Evolutionary conservation across 37 sponge, comb jelly and placozoan species (phyloP).

Genomic region (Spongilla lacustris): DNA sequence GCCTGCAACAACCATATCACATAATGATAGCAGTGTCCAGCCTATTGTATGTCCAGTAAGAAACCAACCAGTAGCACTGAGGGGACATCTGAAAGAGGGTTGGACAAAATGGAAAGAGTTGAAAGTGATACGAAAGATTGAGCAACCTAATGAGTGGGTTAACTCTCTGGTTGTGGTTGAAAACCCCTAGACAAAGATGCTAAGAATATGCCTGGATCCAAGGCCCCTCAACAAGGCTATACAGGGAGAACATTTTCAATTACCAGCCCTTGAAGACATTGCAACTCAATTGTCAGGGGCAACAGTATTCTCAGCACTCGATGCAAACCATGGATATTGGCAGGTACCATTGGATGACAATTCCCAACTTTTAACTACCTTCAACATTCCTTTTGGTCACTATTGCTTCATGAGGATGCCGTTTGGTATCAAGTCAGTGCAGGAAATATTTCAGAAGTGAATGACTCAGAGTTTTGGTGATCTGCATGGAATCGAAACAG

Average conservation of each 20-base stretch:
- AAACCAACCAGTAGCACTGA: slow-evolving; percentile 30
- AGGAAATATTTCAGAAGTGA: slow-evolving; percentile 52
- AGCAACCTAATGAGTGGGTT: slow-evolving; percentile 60
- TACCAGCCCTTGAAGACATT: slow-evolving; percentile 72
- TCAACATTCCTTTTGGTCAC: slow-evolving; percentile 50
- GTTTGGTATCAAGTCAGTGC: slow-evolving; percentile 64
- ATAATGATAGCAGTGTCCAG: slow-evolving; percentile 10
- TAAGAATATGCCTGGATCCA: slow-evolving; percentile 69
- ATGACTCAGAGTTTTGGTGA: slow-evolving; percentile 43
- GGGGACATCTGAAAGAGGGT: slow-evolving; percentile 13
- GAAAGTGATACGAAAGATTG: not conserved
- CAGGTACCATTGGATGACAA: slow-evolving; percentile 59
- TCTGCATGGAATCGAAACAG: slow-evolving; percentile 16
- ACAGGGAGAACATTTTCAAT: slow-evolving; percentile 58
- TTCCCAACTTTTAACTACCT: slow-evolving; percentile 70
- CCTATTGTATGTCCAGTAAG: slow-evolving; percentile 38
- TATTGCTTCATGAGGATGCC: slow-evolving; percentile 69
- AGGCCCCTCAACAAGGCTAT: slow-evolving; percentile 64
- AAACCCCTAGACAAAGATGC: slow-evolving; percentile 26
- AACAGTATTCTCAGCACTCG: slow-evolving; percentile 58
- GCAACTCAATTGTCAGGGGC: slow-evolving; percentile 51
- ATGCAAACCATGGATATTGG: slow-evolving; percentile 62
- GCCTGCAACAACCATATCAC: slow-evolving; percentile 35
- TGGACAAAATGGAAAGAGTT: slow-evolving; percentile 8
- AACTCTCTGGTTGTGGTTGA: slow-evolving; percentile 42